Conservation (phyloP, 2,113 vertebrate species). For the Zosterops hypoxanthus region DNA sequence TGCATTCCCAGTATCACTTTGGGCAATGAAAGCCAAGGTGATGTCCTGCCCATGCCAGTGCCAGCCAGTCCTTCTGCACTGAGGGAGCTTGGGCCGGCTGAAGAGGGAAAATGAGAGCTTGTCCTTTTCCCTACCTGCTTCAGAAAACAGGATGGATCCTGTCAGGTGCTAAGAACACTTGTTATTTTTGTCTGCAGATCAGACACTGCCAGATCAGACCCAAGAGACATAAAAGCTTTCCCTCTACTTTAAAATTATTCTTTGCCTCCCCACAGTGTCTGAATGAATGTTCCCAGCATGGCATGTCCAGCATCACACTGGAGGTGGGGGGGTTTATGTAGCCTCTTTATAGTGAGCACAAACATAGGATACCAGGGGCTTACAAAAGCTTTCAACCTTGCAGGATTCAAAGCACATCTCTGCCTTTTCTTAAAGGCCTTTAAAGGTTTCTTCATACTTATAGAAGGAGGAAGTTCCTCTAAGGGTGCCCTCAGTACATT, state of each 20-base stretch:
- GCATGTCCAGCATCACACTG: neutral
- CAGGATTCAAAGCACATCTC: neutral
- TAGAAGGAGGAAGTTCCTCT: neutral
- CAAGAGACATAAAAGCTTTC: neutral
- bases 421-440: neutral
- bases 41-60: neutral
- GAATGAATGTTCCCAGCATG: neutral
- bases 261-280: neutral
- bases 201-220: slow-evolving; percentile 3
- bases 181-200: slow-evolving; percentile 36
- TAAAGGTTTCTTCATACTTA: neutral
- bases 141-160: neutral
- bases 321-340: neutral
- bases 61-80: neutral
- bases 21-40: neutral
- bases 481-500: neutral
- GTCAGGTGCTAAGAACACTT: neutral
- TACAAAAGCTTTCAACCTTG: neutral
- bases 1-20: neutral
- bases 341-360: neutral
- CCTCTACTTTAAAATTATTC: slow-evolving; percentile 1
- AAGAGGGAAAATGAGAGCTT: neutral
- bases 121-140: neutral
- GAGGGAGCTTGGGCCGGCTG: neutral
- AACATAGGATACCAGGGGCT: neutral